A percentile compares a stretch with the other conserved stretches of the same genome.
Conservation (phyloP, 2,113 vertebrate species). For the Microtus richardsoni region DNA sequence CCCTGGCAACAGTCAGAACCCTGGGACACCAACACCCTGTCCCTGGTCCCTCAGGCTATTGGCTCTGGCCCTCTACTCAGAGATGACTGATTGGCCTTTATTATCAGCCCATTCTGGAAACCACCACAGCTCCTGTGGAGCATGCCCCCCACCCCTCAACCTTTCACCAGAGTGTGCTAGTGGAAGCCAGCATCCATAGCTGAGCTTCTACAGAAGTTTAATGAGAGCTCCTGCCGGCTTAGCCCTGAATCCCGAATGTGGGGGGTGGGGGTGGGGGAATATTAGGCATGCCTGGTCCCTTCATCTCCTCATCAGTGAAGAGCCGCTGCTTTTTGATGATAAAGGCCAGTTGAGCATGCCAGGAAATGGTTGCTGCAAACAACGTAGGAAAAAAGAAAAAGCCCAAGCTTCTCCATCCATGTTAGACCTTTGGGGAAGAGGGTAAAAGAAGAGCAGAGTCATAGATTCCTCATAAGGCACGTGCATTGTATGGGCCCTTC, state of each 20-base stretch:
- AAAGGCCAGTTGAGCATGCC: not conserved
- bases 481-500: not conserved
- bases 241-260: not conserved
- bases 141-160: not conserved
- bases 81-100: slow-evolving; percentile 31
- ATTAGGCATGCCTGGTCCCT: fast-evolving
- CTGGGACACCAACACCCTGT: not conserved
- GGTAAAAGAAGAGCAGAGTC: not conserved
- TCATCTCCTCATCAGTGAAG: fast-evolving
- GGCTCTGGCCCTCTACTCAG: not conserved
- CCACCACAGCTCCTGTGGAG: not conserved
- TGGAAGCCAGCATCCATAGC: not conserved
- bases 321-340: not conserved
- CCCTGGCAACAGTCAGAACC: slow-evolving; percentile 34
- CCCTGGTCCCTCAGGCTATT: not conserved
- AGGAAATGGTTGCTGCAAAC: not conserved
- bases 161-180: not conserved
- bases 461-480: not conserved
- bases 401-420: no score
- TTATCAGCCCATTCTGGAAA: slow-evolving; percentile 20
- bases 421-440: not conserved
- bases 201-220: not conserved
- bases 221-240: not conserved
- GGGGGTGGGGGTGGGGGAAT: no score
- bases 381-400: not conserved